Base-by-base conservation (phyloP, 2,113 vertebrate species). In the Poecile atricapillus region DNA sequence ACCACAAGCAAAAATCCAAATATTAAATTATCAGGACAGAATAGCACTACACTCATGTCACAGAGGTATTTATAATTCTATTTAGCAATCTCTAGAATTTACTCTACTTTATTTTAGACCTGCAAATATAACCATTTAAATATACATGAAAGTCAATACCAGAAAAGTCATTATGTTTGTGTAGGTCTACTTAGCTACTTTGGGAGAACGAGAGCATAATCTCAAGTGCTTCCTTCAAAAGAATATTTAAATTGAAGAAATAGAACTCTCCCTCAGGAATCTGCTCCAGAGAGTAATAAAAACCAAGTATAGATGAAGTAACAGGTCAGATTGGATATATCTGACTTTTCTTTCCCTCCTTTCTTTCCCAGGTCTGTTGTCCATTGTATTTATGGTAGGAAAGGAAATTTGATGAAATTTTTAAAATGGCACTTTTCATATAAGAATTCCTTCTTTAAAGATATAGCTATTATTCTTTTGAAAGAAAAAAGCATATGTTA, bases 211-310 rank as follows among this genome's bases (percentile, higher is more conserved):
- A 58, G 30, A 41, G 5, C 25, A 31, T 35, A 90, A 86, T 59
- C 56, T 63, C 52, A 52, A 87, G 23, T 52, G 15, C 24, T 52
- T 81, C 79, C 53, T 94, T 47, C 58, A 53, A 41, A 92, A 67
- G 16, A 53, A 25, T 82, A 74, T 44, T 93, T 89, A 84, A 95
- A 75, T 60, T 63, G 52, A 81, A 94, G 62, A 92, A 95, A 84
- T 37, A 11, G 15, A n/a, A 31, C 77, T 50, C 35, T n/a, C 13
- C 31, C 39, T 65, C 62, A 69, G 65, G 31, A 79, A 21, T 49
- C 31, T 93, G 7, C 25, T 81, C 39, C 33, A 79, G 31, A 84
- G 10, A 60, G 19, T 56, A 68, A 78, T 0, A 75, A 28, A 84
- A 81, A 95, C 4, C 5, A 33, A 21, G 18, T n/a, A 64, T 1